Evolutionary conservation across 2,113 vertebrate genomes (phyloP).

Genomic region (Turnix velox): DNA sequence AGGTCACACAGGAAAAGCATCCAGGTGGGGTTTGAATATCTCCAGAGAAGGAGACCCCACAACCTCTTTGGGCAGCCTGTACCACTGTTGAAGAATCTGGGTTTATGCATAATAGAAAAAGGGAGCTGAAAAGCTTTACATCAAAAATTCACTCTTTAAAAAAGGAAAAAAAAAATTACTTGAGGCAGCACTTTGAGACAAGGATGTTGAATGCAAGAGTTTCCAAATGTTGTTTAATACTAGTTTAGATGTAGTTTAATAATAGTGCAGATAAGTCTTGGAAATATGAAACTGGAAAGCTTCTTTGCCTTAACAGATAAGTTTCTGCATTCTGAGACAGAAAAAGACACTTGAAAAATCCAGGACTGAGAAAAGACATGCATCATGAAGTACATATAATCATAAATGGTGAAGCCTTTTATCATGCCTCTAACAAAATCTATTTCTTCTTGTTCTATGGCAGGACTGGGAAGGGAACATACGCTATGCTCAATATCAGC

Average conservation of each 20-base stretch:
- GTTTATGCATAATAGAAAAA: neutral
- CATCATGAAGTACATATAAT: neutral
- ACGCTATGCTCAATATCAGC: conserved; percentile 84
- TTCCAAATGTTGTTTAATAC: neutral
- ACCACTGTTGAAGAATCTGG: no score
- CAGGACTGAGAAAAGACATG: neutral
- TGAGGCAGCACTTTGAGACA: neutral
- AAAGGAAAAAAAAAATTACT: neutral
- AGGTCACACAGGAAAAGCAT: no score
- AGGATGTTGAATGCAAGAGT: neutral
- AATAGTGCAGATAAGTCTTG: neutral
- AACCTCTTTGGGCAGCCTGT: no score
- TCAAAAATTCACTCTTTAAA: neutral
- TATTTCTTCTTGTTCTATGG: neutral
- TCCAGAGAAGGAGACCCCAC: no score
- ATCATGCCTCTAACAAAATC: fast-evolving
- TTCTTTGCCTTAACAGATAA: neutral
- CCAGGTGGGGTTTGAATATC: no score
- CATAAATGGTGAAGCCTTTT: neutral
- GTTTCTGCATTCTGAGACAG: neutral
- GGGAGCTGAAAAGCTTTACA: neutral
- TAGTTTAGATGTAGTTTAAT: neutral
- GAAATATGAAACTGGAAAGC: neutral
- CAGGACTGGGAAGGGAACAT: conserved; percentile 91
- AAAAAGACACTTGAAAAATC: neutral